Evolutionary conservation across 2,888 invertebrate species (phyloP), one percentile per base, ranked within the genome.

Genomic region (Heteromyza rotundicornis): DNA sequence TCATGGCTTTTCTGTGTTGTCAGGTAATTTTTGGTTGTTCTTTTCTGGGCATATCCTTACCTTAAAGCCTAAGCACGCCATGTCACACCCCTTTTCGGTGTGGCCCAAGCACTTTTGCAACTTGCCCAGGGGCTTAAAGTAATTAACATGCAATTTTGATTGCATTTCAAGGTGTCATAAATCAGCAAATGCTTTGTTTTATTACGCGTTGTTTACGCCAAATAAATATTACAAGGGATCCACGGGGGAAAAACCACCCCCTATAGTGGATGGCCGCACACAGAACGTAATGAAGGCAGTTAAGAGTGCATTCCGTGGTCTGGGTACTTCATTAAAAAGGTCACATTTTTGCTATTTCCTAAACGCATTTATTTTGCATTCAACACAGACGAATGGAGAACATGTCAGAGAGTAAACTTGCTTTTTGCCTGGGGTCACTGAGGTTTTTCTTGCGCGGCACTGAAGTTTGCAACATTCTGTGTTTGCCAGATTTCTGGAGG

Each of bases 101-200:
- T n/a, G n/a, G 40, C 40, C 17, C 47, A 47, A 19, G 40, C 3
- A n/a, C 20, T 2, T 20, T 5, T 47, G 17, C 47, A 19, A 19
- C n/a, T 44, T 7, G 51, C 27, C 51, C n/a, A 14, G n/a, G 24
- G 24, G 23, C 49, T 44, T 65, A 66, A 60, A 60, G 68, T 74
- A 75, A 75, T 76, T 75, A 74, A 71, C 73, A 72, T 71, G 75
- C 76, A 70, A 72, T 76, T 75, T 67, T 68, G 68, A 70, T 72
- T 69, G 70, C 72, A 72, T 71, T 72, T 67, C 62, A 70, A 74
- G 67, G 70, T 73, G 70, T 70, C 70, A 71, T 74, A 75, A 75
- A 74, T 76, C 75, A 69, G 68, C 59, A 64, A 65, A 70, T 67
- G 68, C 67, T 68, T 67, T 64, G 64, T 49, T 62, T 61, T 55